Conservation (phyloP, 2,113 vertebrate species). For the Gymnogyps californianus region DNA sequence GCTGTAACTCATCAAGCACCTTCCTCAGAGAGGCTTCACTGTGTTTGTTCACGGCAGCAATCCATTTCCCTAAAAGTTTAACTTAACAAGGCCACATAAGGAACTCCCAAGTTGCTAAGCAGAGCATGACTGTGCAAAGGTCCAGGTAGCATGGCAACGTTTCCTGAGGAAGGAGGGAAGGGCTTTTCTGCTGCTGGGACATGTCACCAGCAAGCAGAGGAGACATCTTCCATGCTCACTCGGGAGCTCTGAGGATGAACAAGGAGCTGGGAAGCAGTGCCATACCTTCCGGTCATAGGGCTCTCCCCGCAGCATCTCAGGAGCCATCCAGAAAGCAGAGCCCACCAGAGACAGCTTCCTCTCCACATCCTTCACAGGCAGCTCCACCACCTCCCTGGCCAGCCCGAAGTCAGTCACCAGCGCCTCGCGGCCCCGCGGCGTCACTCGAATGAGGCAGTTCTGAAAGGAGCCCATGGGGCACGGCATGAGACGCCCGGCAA, state of each 20-base stretch:
- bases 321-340: constrained; percentile 91
- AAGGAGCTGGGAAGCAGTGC: background rate
- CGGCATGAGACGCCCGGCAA: fast-evolving
- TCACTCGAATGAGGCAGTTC: constrained; percentile 86
- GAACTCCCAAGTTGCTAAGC: background rate
- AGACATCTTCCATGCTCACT: fast-evolving
- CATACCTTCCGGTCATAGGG: constrained; percentile 84
- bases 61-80: background rate
- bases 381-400: constrained; percentile 84
- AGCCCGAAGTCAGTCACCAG: constrained; percentile 86
- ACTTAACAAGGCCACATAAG: background rate
- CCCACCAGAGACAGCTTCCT: constrained; percentile 87
- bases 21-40: background rate
- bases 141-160: background rate
- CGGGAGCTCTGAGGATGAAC: background rate
- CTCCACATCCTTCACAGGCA: constrained; percentile 72
- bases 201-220: background rate
- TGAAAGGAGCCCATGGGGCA: constrained; percentile 1
- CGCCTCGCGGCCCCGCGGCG: constrained; percentile 75
- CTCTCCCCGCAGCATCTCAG: constrained; percentile 87
- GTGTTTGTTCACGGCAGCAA: background rate
- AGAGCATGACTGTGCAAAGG: background rate
- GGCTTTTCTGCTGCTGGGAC: background rate
- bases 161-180: background rate
- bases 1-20: background rate